These are phyloP conservation scores for Ahaetulla prasina DNA, from an alignment of 2,113 vertebrate species.

Conservation along the genomic window DNA sequence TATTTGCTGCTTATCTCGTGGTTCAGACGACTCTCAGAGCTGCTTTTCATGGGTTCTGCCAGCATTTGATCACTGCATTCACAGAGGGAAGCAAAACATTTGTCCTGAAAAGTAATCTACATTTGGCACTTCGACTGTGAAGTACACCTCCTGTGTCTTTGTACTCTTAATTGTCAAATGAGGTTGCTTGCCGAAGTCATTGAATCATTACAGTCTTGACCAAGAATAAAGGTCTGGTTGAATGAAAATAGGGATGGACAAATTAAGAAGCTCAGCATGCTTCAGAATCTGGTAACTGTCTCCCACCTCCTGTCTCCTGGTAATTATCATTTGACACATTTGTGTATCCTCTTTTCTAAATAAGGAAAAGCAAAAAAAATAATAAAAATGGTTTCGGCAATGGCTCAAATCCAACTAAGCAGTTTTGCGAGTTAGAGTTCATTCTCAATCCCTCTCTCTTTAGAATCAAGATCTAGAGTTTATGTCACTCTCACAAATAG, in stretches of 20 bases:
- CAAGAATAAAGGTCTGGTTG: neutral
- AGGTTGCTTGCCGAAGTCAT: neutral
- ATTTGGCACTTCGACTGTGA: neutral
- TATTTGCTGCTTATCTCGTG: neutral
- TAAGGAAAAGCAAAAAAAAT: neutral
- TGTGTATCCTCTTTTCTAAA: neutral
- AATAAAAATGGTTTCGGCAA: neutral
- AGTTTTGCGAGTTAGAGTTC: neutral
- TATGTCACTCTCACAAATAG: neutral
- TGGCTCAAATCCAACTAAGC: neutral
- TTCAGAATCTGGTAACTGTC: neutral
- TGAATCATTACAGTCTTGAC: neutral
- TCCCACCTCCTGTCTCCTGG: neutral
- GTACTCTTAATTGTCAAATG: neutral
- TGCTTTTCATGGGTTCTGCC: rapidly evolving
- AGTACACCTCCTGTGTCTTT: neutral
- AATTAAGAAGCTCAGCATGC: neutral
- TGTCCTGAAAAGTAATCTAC: neutral
- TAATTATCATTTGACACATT: neutral
- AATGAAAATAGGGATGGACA: neutral
- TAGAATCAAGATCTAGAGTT: neutral
- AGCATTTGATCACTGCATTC: neutral
- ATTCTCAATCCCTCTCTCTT: neutral
- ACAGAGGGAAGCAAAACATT: neutral
- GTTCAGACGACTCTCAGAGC: neutral